Evolutionary conservation across 2,888 invertebrate genomes (phyloP).

Genomic region (Cartodere bifasciata): DNA sequence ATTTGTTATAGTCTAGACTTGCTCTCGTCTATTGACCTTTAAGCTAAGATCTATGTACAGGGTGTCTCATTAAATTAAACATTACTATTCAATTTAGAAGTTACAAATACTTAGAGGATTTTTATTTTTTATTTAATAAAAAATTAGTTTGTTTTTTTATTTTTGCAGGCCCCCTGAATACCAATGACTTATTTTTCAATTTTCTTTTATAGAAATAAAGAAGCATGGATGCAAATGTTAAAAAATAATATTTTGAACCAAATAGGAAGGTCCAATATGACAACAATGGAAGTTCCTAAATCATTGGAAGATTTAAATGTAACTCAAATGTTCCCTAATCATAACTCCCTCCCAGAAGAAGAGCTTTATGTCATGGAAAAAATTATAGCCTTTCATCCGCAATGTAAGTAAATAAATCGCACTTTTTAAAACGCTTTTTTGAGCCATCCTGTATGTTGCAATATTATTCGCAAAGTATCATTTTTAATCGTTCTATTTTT

Average conservation of each 20-base stretch:
- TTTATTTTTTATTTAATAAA: slow-evolving; percentile 1
- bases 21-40: background rate
- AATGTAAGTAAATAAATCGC: slow-evolving; percentile 27
- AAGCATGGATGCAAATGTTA: slow-evolving; percentile 22
- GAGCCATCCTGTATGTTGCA: no score
- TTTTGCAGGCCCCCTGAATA: background rate
- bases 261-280: slow-evolving; percentile 17
- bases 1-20: no score
- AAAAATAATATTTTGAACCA: slow-evolving; percentile 23
- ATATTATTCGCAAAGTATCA: background rate
- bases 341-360: slow-evolving; percentile 16
- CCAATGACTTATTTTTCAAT: background rate
- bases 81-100: no score
- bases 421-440: no score
- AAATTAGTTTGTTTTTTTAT: background rate
- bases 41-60: no score
- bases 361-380: slow-evolving; percentile 27
- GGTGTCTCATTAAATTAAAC: no score
- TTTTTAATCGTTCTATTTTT: slow-evolving; percentile 6
- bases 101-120: no score
- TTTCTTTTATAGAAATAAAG: slow-evolving; percentile 19
- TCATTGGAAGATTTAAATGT: slow-evolving; percentile 16
- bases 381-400: slow-evolving; percentile 31
- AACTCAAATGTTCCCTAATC: slow-evolving; percentile 18
- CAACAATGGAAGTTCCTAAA: slow-evolving; percentile 10